These are phyloP conservation scores for Arrhopalites spinosus DNA, from an alignment of 2,888 invertebrate genomes.

Conservation along the genomic window DNA sequence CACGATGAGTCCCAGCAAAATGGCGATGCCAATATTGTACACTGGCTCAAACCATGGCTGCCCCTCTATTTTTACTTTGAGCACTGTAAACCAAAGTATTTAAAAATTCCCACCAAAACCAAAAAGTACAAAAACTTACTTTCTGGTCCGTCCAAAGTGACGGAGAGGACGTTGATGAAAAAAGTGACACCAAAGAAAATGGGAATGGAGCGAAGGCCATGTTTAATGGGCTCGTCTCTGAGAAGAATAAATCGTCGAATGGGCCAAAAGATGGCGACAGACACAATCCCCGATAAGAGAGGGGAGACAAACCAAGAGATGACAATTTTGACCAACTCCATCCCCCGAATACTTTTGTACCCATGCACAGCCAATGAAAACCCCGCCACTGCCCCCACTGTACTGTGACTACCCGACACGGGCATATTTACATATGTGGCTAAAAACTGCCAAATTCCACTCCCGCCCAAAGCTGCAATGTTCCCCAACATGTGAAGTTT, in stretches of 20 bases:
- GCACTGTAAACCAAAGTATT: constrained; percentile 32
- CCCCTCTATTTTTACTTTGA: constrained; percentile 44
- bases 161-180: constrained; percentile 89
- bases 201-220: constrained; percentile 77
- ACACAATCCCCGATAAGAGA: constrained; percentile 85
- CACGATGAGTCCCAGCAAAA: constrained; percentile 72
- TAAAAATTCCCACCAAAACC: neutral
- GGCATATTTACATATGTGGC: constrained; percentile 95
- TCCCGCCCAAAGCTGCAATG: constrained; percentile 84
- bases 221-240: constrained; percentile 69
- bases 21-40: constrained; percentile 61
- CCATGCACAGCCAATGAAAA: constrained; percentile 93
- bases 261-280: constrained; percentile 76
- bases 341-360: constrained; percentile 80
- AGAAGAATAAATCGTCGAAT: constrained; percentile 81
- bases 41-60: constrained; percentile 46
- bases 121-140: constrained; percentile 61
- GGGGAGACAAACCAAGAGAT: constrained; percentile 98
- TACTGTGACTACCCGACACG: constrained; percentile 98
- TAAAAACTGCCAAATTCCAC: constrained; percentile 89
- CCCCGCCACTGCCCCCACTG: constrained; percentile 97
- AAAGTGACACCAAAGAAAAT: constrained; percentile 91
- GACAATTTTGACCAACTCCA: constrained; percentile 79
- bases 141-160: constrained; percentile 91
- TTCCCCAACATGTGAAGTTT: constrained; percentile 93